phyloP scores from a whole-genome alignment of 2,113 vertebrate species.

The Dasyurus viverrinus region DNA sequence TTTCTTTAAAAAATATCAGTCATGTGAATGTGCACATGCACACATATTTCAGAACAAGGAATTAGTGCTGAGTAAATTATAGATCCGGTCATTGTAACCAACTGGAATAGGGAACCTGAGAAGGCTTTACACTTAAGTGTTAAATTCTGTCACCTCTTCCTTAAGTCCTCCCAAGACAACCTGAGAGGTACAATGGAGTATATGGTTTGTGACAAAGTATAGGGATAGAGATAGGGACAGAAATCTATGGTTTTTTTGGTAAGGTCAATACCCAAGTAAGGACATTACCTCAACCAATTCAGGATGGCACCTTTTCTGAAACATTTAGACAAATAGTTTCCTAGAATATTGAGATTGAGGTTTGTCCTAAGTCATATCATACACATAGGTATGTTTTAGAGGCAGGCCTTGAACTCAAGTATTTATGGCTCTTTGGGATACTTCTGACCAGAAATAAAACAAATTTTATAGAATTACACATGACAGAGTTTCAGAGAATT shows the following conservation, averaged over 20 bases:
- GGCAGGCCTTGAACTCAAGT: neutral
- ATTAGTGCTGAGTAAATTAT: constrained; percentile 18
- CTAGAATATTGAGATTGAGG: neutral
- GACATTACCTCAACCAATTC: neutral
- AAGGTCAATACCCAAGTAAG: neutral
- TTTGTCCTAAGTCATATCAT: neutral
- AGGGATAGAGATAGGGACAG: neutral
- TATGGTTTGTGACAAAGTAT: neutral
- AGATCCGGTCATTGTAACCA: constrained; percentile 5
- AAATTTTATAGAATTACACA: neutral
- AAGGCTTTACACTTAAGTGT: constrained; percentile 15
- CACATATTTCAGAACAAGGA: constrained; percentile 26
- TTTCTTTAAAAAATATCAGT: neutral
- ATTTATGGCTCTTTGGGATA: neutral
- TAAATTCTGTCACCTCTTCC: neutral
- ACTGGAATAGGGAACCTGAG: constrained; percentile 4
- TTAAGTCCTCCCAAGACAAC: constrained; percentile 1
- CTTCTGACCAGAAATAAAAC: neutral
- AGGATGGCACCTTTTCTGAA: neutral
- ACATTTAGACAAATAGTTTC: neutral
- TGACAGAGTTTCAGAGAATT: neutral
- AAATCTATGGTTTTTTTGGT: neutral
- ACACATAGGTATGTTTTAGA: neutral
- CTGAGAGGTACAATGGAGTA: neutral
- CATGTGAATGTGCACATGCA: neutral